These are phyloP conservation scores for Drosophila ambigua DNA, from an alignment of 1,140 invertebrate genomes.

Conservation along the genomic window DNA sequence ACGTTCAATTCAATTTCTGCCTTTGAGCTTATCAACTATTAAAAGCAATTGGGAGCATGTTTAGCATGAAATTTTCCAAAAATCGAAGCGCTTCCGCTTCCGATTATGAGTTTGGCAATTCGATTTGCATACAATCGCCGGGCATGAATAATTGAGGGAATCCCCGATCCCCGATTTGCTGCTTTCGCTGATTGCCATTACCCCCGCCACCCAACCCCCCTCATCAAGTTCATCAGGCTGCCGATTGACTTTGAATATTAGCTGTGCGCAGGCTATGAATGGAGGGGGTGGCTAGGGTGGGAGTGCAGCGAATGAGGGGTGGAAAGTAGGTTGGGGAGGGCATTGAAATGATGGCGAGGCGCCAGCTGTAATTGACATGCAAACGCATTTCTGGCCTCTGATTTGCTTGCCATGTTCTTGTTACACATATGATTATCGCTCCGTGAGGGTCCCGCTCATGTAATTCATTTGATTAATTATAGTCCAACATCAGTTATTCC, in stretches of 20 bases:
- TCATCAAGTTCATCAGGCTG: constrained; percentile 71
- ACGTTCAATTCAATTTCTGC: constrained; percentile 35
- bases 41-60: constrained; percentile 73
- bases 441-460: constrained; percentile 49
- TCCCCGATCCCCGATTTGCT: constrained; percentile 22
- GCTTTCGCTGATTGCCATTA: constrained; percentile 39
- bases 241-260: constrained; percentile 80
- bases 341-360: constrained; percentile 6
- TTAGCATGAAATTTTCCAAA: constrained; percentile 71
- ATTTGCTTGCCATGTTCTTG: constrained; percentile 70
- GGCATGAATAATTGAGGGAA: constrained; percentile 70
- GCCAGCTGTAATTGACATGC: constrained; percentile 79
- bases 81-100: constrained; percentile 14
- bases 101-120: constrained; percentile 73
- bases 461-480: constrained; percentile 80
- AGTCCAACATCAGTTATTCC: constrained; percentile 57
- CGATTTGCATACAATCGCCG: constrained; percentile 74
- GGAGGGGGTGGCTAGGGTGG: background rate
- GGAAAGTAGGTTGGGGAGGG: background rate
- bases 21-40: constrained; percentile 72
- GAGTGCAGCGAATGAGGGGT: background rate
- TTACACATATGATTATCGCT: constrained; percentile 72
- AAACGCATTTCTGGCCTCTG: constrained; percentile 67
- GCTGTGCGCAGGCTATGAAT: constrained; percentile 6
- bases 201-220: background rate